Percentiles rank a stretch among this genome's conserved stretches.
Conservation (phyloP, 2,888 invertebrate genomes). For the Tenodera sinensis region DNA sequence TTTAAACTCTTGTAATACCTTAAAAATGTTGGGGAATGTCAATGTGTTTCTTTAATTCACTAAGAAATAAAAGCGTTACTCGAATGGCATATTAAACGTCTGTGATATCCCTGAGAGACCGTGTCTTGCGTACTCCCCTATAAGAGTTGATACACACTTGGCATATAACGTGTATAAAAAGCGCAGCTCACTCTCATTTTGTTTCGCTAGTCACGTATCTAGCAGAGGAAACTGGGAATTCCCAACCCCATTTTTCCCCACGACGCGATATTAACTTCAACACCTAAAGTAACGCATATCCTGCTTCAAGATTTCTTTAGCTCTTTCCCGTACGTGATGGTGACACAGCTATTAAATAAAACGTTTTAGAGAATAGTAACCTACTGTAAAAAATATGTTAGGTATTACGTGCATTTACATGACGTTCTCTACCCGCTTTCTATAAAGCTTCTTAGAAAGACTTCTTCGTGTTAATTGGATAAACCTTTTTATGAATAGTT, state of each 20-base stretch:
- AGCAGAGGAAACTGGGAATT: neutral
- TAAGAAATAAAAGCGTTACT: neutral
- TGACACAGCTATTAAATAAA: too few species aligned
- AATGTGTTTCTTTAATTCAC: neutral
- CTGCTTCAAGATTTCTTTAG: neutral
- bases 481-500: too few species aligned
- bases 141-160: neutral
- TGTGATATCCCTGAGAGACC: neutral
- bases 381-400: too few species aligned
- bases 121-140: neutral
- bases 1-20: too few species aligned
- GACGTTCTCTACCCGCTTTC: too few species aligned
- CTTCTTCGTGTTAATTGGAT: too few species aligned
- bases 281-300: neutral
- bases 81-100: neutral
- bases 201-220: neutral
- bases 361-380: too few species aligned
- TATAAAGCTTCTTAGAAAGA: too few species aligned
- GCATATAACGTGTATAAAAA: neutral
- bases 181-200: neutral
- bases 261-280: neutral
- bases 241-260: too few species aligned
- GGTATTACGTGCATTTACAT: too few species aligned
- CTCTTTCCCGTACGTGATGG: neutral
- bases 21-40: too few species aligned